phyloP scores from a whole-genome alignment of 2,113 vertebrate species.

The Alethe castanea region DNA sequence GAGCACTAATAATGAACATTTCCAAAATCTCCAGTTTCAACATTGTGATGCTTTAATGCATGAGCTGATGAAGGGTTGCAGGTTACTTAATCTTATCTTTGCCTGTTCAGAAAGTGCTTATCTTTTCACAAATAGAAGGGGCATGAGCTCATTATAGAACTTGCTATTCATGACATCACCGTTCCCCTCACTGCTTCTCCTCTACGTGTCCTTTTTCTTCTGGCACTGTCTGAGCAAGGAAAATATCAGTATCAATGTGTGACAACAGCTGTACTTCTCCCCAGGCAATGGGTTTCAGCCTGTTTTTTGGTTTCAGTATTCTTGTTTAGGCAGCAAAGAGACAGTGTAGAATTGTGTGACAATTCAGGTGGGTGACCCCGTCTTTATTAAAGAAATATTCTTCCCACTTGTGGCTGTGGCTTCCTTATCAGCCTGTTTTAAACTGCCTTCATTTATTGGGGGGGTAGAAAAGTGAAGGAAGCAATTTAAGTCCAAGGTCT shows the following conservation, averaged over 20 bases:
- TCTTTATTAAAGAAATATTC: neutral
- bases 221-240: neutral
- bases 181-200: neutral
- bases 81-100: slow-evolving; percentile 30
- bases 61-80: neutral
- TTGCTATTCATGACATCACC: neutral
- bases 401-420: neutral
- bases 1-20: neutral
- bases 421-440: neutral
- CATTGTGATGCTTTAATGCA: neutral
- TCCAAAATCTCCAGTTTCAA: neutral
- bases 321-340: neutral
- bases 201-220: neutral
- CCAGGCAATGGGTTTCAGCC: neutral
- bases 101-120: neutral
- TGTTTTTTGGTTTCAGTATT: neutral
- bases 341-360: neutral
- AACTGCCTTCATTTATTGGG: neutral
- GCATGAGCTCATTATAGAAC: slow-evolving; percentile 5
- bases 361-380: neutral
- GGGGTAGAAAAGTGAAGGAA: neutral
- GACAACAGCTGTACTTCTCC: neutral
- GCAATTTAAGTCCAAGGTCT: neutral
- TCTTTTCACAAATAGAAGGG: slow-evolving; percentile 20
- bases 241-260: neutral